Base-by-base conservation (phyloP, 1,140 invertebrate genomes). In the Drosophila dunni region DNA sequence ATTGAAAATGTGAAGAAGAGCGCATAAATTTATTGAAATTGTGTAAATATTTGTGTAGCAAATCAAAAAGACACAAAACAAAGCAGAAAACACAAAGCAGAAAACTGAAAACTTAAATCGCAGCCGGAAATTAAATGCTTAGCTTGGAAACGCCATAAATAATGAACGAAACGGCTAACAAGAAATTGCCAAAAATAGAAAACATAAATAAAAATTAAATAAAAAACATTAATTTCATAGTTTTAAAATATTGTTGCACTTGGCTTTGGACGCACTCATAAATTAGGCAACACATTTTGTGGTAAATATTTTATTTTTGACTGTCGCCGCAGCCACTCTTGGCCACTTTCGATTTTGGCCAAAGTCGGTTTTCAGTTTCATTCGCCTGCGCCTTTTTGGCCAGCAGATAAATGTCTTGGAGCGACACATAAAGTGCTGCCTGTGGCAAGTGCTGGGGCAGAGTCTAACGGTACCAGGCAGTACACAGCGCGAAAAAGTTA, bases 1-100 rank as follows among this genome's bases (percentile, higher is more conserved):
- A 89, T 89, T 89, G 84, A 89, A 89, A 89, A 89, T 89, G 78
- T 89, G 81, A 89, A 89, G 80, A 89, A 89, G 84, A 85, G 84
- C 78, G 81, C 85, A 89, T 89, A 89, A 89, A 89, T 89, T 90
- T 84, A 89, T 89, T 67, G 78, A 71, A 81, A 81, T 89, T 90
- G 84, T 89, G 84, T 84, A 89, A 89, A 89, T 89, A 89, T 89
- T 89, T 89, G 85, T 78, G 54, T 78, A 80, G 75, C 33, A 70
- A 74, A 70, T 46, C 56, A 75, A 29, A 29, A 29, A 29, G 24
- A 29, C 2, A 29, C 24, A 29, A 29, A 5, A 29, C 3, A 29
- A 29, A 29, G 6, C 24, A 29, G 6, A 29, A 29, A 29, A 29
- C 24, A 29, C 24, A 24, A 3, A 24, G 24, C 24, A 24, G 24